Base-by-base conservation (phyloP, 2,888 invertebrate genomes). In the Dolichomitus sp. region DNA sequence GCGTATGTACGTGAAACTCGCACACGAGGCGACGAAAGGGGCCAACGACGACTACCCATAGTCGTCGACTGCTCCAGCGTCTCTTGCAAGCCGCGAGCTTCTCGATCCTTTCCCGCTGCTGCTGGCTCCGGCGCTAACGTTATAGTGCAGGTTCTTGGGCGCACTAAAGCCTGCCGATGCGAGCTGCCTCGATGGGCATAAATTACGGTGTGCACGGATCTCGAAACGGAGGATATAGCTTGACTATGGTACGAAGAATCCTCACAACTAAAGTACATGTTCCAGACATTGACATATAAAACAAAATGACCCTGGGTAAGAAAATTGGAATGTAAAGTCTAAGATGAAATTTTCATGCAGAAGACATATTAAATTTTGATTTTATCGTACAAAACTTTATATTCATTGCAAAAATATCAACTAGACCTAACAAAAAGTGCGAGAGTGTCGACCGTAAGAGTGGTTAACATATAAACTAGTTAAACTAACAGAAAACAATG, bases 161-260 rank as follows among this genome's bases (percentile, higher is more conserved):
- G 69, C 73, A 76, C 76, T 76, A 83, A 83, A 73, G 68, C 73
- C 76, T 72, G 72, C 52, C 68, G 40, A 76, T 65, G 69, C 73
- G 50, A 69, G 68, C 48, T 52, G 63, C 73, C 73, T 50, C 69
- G 76, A 80, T 80, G 69, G 72, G 75, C 33, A 72, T 83, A 72
- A 83, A 80, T 83, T 83, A 80, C 61, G 54, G 48, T 27, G 59
- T 61, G 50, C 40, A 27, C 17, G 37, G n/a, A 61, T 23, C 59
- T 48, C 72, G 33, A 17, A 72, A 59, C 59, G 14, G 61, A 33
- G 48, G 14, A 73, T 72, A 45, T 45, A 12, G 11, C 14, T 59
- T 6, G 30, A 52, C 52, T 37, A 59, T 4, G 2, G 37, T 19
- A 61, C 61, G 17, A 37, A 61, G 7, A 37, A 37, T 61, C 37